Evolutionary conservation across 2,797 vertebrate species (phyloP).

Genomic region (Chaetophractus vellerosus): DNA sequence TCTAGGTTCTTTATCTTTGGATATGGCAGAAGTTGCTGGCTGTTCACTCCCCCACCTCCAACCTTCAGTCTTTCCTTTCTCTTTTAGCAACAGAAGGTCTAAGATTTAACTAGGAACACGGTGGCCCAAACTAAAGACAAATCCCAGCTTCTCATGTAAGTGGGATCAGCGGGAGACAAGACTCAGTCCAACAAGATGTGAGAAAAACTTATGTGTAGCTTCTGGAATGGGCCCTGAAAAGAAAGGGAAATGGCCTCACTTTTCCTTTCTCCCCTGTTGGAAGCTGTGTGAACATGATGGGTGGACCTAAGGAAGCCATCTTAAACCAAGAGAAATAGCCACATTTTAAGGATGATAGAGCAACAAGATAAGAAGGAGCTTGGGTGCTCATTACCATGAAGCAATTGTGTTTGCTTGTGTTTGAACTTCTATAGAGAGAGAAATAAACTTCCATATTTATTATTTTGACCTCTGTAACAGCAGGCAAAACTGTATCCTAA

Average conservation of each 20-base stretch:
- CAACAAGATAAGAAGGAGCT: background rate
- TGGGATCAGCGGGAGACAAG: background rate
- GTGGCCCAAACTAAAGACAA: background rate
- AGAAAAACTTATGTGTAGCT: background rate
- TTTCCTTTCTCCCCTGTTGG: background rate
- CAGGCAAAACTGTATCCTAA: background rate
- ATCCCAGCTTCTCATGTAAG: background rate
- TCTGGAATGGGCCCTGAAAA: background rate
- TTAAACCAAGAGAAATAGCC: background rate
- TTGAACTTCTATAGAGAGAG: background rate
- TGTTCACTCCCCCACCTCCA: background rate
- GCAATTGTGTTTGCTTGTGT: background rate
- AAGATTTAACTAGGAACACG: background rate
- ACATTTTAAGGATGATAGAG: background rate
- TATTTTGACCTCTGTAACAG: background rate
- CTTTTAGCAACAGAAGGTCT: background rate
- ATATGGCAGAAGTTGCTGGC: background rate
- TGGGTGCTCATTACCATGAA: background rate
- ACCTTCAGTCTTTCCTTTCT: background rate
- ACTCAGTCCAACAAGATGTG: background rate
- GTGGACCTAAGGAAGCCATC: background rate
- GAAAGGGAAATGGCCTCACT: background rate
- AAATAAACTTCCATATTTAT: slow-evolving; percentile 10
- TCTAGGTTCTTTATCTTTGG: background rate
- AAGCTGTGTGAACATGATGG: background rate